Evolutionary conservation across 2,113 vertebrate genomes (phyloP).

Genomic region (Brienomyrus longianalis): DNA sequence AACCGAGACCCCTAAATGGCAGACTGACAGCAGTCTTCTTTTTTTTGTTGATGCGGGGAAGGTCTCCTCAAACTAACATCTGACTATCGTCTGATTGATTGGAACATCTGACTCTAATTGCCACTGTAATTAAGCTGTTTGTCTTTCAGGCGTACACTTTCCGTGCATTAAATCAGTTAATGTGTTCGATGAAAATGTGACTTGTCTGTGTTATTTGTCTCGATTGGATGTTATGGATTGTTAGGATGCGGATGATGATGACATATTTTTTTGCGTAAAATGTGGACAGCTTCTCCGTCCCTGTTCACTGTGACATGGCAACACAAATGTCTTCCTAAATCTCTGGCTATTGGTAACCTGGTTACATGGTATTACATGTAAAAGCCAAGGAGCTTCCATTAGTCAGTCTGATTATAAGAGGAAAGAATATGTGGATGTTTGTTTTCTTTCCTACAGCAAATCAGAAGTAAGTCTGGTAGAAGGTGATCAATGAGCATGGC

Average conservation of each 20-base stretch:
- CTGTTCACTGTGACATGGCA: background rate
- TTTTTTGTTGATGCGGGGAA: background rate
- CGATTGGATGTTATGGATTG: background rate
- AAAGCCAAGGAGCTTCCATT: background rate
- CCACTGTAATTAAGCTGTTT: background rate
- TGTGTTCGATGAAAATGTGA: background rate
- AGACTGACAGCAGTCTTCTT: background rate
- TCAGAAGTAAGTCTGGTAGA: background rate
- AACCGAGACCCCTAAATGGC: background rate
- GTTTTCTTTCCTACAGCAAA: background rate
- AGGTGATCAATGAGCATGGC: background rate
- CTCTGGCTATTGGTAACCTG: background rate
- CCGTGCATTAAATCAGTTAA: background rate
- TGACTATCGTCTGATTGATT: background rate
- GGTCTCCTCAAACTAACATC: background rate
- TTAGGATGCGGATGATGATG: background rate
- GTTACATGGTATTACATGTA: background rate
- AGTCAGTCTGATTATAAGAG: background rate
- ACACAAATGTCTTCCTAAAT: background rate
- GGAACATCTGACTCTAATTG: background rate
- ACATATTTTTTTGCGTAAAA: background rate
- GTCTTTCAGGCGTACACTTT: background rate
- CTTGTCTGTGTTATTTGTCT: background rate
- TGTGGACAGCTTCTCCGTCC: background rate
- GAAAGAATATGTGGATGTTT: background rate